Percentiles rank a stretch among this genome's conserved stretches.
Evolutionary conservation across 2,888 invertebrate species (phyloP).

Genomic region (Podotricha telesiphe): DNA sequence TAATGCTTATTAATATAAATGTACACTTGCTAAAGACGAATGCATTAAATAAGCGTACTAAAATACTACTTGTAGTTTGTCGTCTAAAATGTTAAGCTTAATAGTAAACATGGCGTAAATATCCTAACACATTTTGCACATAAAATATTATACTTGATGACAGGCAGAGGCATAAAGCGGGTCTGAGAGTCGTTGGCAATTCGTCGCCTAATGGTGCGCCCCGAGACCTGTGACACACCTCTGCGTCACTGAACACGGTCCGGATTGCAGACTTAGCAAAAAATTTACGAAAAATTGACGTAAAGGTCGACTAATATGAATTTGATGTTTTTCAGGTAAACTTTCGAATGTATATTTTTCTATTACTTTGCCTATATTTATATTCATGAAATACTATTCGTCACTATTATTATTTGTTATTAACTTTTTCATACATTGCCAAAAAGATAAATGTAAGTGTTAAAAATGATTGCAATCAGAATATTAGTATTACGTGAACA

Average conservation of each 20-base stretch:
- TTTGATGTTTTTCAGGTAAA: background rate
- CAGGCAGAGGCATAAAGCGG: slow-evolving; percentile 36
- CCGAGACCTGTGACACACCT: slow-evolving; percentile 40
- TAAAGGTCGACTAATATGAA: slow-evolving; percentile 13
- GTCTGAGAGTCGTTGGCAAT: slow-evolving; percentile 37
- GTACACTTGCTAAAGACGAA: background rate
- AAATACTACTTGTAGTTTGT: background rate
- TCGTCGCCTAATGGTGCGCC: slow-evolving; percentile 41
- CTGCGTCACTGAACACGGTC: slow-evolving; percentile 35
- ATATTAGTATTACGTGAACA: slow-evolving; percentile 6
- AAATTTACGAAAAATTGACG: slow-evolving; percentile 25
- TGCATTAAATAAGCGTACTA: background rate
- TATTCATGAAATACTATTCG: too few relatives aligned
- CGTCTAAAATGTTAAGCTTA: slow-evolving; percentile 12
- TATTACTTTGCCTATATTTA: too few relatives aligned
- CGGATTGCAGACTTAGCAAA: slow-evolving; percentile 35
- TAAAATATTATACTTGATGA: slow-evolving; percentile 39
- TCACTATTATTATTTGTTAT: too few relatives aligned
- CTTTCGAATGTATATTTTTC: background rate
- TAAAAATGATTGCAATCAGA: background rate
- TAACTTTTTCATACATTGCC: too few relatives aligned
- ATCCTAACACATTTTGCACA: slow-evolving; percentile 25
- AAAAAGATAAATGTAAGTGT: background rate
- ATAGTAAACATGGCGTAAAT: slow-evolving; percentile 23
- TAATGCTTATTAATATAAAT: background rate